Base-by-base conservation (phyloP, 2,797 vertebrate genomes). In the Aselliscus stoliczkanus region DNA sequence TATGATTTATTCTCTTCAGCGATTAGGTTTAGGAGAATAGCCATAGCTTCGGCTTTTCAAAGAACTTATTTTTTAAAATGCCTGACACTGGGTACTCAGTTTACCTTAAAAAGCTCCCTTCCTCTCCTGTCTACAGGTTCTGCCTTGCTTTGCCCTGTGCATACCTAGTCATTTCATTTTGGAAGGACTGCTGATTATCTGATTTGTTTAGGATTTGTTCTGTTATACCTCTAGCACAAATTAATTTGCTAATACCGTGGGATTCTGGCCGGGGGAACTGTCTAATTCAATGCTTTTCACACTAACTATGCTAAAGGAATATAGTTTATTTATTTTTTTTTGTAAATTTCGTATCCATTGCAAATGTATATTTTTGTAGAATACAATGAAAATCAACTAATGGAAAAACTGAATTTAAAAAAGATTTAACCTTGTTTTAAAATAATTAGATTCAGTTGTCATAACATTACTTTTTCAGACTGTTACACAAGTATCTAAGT, bases 181-280 rank as follows among this genome's bases (percentile, higher is more conserved):
- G 44, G 17, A 39, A 52, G 44, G 69, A 21, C 39, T 44, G 7
- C 47, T 58, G 25, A 29, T 89, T n/a, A 13, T 60, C 73, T 52
- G 60, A 58, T 82, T 90, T 85, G 42, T 47, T 95, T 10, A 84
- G 73, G 39, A 60, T 83, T 92, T 87, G 8, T 73, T 79, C 93
- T 86, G 25, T 72, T 67, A 39, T 67, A 73, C 20, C 20, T 70
- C 15, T 15, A 44, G 37, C 65, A 69, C 31, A 81, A 69, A 95
- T 95, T 94, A 69, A 87, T 81, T 95, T 94, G 56, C 44, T 81
- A 85, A 76, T 42, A 77, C 25, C 39, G 54, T 50, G 80, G 47
- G 39, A 90, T 56, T 72, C 65, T 93, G 72, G 42, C 62, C 76
- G 54, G 56, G 82, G 44, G 47, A 88, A 69, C 67, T 72, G 60